These are phyloP conservation scores for Cephalopholis sonnerati DNA, from an alignment of 2,113 vertebrate species.

Conservation along the genomic window DNA sequence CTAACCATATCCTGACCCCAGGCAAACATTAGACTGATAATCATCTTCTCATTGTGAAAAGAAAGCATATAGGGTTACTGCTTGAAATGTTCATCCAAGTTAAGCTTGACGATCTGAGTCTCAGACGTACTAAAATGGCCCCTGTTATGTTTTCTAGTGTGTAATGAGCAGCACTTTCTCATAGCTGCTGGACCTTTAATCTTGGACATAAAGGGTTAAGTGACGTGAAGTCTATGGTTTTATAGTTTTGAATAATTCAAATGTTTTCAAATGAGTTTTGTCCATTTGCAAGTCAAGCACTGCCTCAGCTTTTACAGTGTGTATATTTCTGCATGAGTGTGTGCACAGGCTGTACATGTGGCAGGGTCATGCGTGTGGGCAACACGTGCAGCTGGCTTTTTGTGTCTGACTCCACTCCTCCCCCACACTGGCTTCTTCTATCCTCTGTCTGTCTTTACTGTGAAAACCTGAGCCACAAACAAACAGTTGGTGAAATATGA, in stretches of 20 bases:
- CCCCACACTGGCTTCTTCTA: conserved; percentile 1
- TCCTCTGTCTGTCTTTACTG: neutral
- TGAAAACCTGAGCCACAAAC: neutral
- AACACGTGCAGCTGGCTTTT: conserved; percentile 57
- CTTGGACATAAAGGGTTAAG: neutral
- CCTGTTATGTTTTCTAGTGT: neutral
- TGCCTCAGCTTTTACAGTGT: neutral
- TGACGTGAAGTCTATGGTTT: neutral
- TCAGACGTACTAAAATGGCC: neutral
- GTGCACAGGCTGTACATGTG: neutral
- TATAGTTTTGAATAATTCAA: conserved; percentile 63
- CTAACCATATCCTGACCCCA: neutral
- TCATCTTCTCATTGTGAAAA: neutral
- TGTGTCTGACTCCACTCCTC: neutral
- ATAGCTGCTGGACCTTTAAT: neutral
- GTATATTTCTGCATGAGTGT: neutral
- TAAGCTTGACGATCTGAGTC: neutral
- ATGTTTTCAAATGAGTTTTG: conserved; percentile 38
- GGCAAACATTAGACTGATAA: neutral
- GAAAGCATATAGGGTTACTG: neutral
- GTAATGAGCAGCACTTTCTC: neutral
- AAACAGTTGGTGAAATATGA: conserved; percentile 18
- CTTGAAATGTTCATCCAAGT: neutral
- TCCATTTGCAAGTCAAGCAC: conserved; percentile 7
- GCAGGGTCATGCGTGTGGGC: accelerated